Conservation (phyloP, 2,888 invertebrate genomes). For the Tholera decimalis region DNA sequence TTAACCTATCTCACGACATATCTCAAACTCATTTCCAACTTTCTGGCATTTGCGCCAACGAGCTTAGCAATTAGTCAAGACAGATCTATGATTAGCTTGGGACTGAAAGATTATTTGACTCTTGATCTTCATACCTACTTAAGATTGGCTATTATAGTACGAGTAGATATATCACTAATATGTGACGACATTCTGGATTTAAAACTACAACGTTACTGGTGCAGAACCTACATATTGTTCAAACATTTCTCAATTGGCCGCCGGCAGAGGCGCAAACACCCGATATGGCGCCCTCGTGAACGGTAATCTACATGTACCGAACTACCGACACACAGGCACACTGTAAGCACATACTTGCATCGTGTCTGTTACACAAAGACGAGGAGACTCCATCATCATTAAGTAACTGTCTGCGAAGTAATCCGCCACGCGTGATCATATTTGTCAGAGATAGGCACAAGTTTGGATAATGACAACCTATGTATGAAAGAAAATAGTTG, state of each 20-base stretch:
- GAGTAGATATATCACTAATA: slow-evolving; percentile 24
- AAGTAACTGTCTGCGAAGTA: slow-evolving; percentile 32
- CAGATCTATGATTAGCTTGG: slow-evolving; percentile 13
- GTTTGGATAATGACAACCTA: slow-evolving; percentile 1
- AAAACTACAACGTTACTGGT: slow-evolving; percentile 58
- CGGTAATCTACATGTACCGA: slow-evolving; percentile 62
- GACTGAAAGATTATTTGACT: slow-evolving; percentile 4
- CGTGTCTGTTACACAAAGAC: slow-evolving; percentile 53
- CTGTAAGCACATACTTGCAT: slow-evolving; percentile 3
- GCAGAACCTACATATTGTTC: slow-evolving; percentile 72
- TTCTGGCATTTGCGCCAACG: slow-evolving; percentile 30
- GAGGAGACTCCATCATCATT: slow-evolving; percentile 43
- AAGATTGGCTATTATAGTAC: slow-evolving; percentile 9
- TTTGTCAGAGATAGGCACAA: neutral
- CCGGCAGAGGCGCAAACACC: slow-evolving; percentile 65
- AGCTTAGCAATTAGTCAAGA: slow-evolving; percentile 29
- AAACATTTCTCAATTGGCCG: slow-evolving; percentile 73
- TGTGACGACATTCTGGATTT: slow-evolving; percentile 34
- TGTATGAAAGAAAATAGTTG: neutral
- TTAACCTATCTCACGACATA: slow-evolving; percentile 36
- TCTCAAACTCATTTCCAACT: slow-evolving; percentile 41
- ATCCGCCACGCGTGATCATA: slow-evolving; percentile 11
- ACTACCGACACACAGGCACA: slow-evolving; percentile 39
- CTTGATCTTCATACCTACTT: slow-evolving; percentile 10
- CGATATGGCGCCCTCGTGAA: slow-evolving; percentile 65